Evolutionary conservation across 2,888 invertebrate genomes (phyloP).

Genomic region (Tryphoninae sp.): DNA sequence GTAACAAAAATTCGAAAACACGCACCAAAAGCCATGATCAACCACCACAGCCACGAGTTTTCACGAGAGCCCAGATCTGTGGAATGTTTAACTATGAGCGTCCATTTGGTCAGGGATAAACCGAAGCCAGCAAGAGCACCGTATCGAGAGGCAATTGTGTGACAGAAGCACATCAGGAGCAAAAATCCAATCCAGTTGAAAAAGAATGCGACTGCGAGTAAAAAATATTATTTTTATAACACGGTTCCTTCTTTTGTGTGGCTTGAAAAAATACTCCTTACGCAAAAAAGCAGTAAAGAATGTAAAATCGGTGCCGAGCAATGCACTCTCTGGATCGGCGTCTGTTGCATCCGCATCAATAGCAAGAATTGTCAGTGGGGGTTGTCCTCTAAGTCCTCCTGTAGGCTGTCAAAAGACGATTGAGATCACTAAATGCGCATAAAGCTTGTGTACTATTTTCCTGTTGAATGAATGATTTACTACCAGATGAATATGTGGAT

Average conservation of each 20-base stretch:
- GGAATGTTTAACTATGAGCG: slow-evolving; percentile 95
- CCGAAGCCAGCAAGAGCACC: slow-evolving; percentile 97
- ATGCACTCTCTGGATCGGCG: slow-evolving; percentile 89
- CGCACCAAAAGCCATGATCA: slow-evolving; percentile 94
- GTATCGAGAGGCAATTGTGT: slow-evolving; percentile 95
- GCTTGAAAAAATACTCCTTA: slow-evolving; percentile 78
- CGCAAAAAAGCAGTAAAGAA: slow-evolving; percentile 95
- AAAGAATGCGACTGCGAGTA: slow-evolving; percentile 91
- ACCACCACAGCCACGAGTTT: slow-evolving; percentile 96
- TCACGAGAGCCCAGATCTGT: slow-evolving; percentile 93
- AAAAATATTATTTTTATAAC: slow-evolving; percentile 15
- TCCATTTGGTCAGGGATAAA: slow-evolving; percentile 96
- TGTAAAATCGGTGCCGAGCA: slow-evolving; percentile 96
- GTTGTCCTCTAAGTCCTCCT: slow-evolving; percentile 80
- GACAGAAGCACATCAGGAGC: slow-evolving; percentile 95
- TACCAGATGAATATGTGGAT: slow-evolving; percentile 78
- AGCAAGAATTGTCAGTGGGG: slow-evolving; percentile 88
- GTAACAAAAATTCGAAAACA: slow-evolving; percentile 46
- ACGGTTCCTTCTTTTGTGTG: neutral
- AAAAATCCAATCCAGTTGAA: slow-evolving; percentile 98
- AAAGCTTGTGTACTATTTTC: neutral
- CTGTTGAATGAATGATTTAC: slow-evolving; percentile 37
- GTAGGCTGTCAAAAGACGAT: slow-evolving; percentile 70
- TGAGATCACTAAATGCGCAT: slow-evolving; percentile 48
- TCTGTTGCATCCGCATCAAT: slow-evolving; percentile 89